Evolutionary conservation across 2,888 invertebrate genomes (phyloP).

Genomic region (Plagodis dolabraria): DNA sequence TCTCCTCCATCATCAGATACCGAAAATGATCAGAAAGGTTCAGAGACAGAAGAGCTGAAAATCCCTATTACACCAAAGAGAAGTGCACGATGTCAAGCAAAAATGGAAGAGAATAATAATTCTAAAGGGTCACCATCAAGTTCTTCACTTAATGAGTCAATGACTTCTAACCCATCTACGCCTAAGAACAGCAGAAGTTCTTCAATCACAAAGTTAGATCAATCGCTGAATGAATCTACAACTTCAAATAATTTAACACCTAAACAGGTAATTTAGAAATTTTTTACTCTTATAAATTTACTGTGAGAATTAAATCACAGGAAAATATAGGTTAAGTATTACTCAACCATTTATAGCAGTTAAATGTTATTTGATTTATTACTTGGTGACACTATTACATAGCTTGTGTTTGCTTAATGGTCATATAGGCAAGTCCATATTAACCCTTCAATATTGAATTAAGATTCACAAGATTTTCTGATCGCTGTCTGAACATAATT

Average conservation of each 20-base stretch:
- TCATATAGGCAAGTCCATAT: too few species aligned
- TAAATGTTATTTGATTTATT: too few species aligned
- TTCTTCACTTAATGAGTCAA: conserved; percentile 57
- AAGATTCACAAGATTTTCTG: too few species aligned
- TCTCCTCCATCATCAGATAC: conserved; percentile 21
- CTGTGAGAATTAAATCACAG: too few species aligned
- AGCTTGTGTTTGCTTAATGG: too few species aligned
- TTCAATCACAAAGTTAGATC: conserved; percentile 57
- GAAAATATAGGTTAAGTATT: too few species aligned
- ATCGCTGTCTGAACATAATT: too few species aligned
- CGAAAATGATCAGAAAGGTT: conserved; percentile 15
- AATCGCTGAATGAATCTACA: conserved; percentile 60
- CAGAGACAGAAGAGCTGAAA: conserved; percentile 23
- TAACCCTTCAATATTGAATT: too few species aligned
- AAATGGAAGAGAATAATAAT: conserved; percentile 52
- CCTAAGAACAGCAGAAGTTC: conserved; percentile 60
- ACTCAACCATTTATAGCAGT: too few species aligned
- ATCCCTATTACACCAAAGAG: conserved; percentile 55
- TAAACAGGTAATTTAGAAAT: conserved; percentile 55
- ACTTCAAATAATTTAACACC: conserved; percentile 62
- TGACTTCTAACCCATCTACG: conserved; percentile 52
- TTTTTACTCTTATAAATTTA: too few species aligned
- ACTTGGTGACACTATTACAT: too few species aligned
- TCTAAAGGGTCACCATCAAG: conserved; percentile 50
- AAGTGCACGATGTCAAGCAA: conserved; percentile 54